These are phyloP conservation scores for Erpobdella octoculata DNA, from an alignment of 2,888 invertebrate genomes.

Conservation along the genomic window DNA sequence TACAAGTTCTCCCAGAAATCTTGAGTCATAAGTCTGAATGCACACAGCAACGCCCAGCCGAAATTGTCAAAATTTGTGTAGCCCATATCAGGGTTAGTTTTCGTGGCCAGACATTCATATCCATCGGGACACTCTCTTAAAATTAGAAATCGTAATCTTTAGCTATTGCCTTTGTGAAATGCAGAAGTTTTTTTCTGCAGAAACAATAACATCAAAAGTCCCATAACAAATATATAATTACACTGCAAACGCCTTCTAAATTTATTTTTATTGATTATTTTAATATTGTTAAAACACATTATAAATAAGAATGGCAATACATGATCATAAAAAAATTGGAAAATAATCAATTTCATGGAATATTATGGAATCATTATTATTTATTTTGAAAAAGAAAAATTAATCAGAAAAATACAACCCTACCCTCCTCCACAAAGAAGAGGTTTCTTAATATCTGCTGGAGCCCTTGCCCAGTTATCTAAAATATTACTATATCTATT, in stretches of 20 bases:
- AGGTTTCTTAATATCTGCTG: neutral
- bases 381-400: neutral
- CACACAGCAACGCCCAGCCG: slow-evolving; percentile 91
- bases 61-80: slow-evolving; percentile 97
- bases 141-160: neutral
- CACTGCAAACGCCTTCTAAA: too few relatives aligned
- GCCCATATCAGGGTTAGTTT: slow-evolving; percentile 87
- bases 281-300: too few relatives aligned
- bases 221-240: too few relatives aligned
- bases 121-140: slow-evolving; percentile 53
- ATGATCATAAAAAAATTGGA: too few relatives aligned
- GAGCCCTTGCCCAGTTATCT: neutral
- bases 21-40: slow-evolving; percentile 96
- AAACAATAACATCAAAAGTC: neutral
- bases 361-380: neutral
- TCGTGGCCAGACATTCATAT: slow-evolving; percentile 80
- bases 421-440: slow-evolving; percentile 25
- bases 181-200: neutral
- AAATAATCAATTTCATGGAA: too few relatives aligned
- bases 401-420: neutral
- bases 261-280: too few relatives aligned
- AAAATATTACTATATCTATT: neutral
- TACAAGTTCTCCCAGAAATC: slow-evolving; percentile 98
- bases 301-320: too few relatives aligned
- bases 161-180: neutral